Evolutionary conservation across 2,888 invertebrate species (phyloP).

Genomic region (Sipha maydis): DNA sequence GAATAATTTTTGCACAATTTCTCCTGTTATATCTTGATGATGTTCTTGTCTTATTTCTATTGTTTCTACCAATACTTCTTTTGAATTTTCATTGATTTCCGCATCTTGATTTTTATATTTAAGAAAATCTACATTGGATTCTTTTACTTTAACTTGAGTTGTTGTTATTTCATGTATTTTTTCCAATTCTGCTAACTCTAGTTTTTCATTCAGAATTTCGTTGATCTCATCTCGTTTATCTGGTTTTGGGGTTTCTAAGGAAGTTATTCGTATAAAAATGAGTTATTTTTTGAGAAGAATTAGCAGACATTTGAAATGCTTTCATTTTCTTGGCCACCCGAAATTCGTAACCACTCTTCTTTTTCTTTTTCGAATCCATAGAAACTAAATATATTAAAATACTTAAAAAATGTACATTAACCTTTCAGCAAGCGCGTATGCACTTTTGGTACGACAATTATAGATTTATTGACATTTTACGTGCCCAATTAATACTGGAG

Average conservation of each 20-base stretch:
- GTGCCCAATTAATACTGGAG: too few species aligned
- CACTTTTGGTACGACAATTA: too few species aligned
- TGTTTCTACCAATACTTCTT: too few species aligned
- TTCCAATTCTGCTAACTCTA: slow-evolving; percentile 13
- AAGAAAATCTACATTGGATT: not conserved
- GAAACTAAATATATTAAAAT: slow-evolving; percentile 14
- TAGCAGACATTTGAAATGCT: not conserved
- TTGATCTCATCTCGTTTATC: not conserved
- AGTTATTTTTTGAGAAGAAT: not conserved
- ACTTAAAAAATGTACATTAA: not conserved
- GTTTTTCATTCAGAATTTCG: not conserved
- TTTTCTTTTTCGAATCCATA: slow-evolving; percentile 1
- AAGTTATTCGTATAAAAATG: not conserved
- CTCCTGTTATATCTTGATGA: too few species aligned
- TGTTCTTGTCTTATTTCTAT: too few species aligned
- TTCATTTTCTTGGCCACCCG: slow-evolving; percentile 16
- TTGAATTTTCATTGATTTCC: not conserved
- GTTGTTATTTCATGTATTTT: slow-evolving; percentile 6
- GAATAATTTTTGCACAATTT: too few species aligned
- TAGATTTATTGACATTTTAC: too few species aligned
- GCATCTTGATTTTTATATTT: not conserved
- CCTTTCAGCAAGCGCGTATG: too few species aligned
- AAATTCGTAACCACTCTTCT: slow-evolving; percentile 19
- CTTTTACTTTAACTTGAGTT: slow-evolving; percentile 8
- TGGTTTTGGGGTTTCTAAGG: not conserved